These are phyloP conservation scores for Epinephelus cyanopodus DNA, from an alignment of 2,113 vertebrate species.

Conservation along the genomic window DNA sequence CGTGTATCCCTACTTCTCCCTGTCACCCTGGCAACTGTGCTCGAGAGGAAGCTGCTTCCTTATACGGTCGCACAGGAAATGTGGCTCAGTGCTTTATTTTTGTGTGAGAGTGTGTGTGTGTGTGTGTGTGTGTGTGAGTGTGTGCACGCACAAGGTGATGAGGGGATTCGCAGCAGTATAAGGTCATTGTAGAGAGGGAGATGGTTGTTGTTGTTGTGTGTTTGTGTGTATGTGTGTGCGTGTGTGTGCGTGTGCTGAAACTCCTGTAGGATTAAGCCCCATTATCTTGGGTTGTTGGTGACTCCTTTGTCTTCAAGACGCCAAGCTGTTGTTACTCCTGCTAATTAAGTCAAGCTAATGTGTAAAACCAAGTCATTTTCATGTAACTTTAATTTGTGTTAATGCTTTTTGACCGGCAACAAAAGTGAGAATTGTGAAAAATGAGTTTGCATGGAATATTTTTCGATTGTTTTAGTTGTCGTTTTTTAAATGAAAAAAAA, in stretches of 20 bases:
- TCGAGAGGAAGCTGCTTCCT: conserved; percentile 66
- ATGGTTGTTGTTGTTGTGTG: conserved; percentile 10
- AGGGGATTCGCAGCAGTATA: conserved; percentile 31
- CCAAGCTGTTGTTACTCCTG: conserved; percentile 7
- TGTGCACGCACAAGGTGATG: conserved; percentile 18
- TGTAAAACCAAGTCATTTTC: conserved; percentile 27
- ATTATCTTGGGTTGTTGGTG: conserved; percentile 22
- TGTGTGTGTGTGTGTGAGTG: not conserved
- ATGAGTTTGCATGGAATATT: not conserved
- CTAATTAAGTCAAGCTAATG: conserved; percentile 32
- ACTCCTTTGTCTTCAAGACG: conserved; percentile 9
- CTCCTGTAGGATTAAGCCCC: conserved; percentile 32
- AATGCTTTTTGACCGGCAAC: not conserved
- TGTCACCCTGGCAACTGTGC: conserved; percentile 80
- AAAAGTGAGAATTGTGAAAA: not conserved
- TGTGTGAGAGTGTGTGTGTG: conserved; percentile 21
- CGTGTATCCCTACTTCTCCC: conserved; percentile 56
- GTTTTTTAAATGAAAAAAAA: too few species aligned
- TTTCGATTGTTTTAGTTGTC: too few species aligned
- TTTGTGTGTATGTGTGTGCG: not conserved
- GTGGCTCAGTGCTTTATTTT: conserved; percentile 39
- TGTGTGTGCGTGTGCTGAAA: conserved; percentile 12
- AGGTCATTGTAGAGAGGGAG: conserved; percentile 18
- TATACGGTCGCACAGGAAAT: conserved; percentile 75
- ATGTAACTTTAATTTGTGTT: not conserved